These are phyloP conservation scores for Megatriorchis doriae DNA, from an alignment of 2,113 vertebrate genomes.

Conservation along the genomic window DNA sequence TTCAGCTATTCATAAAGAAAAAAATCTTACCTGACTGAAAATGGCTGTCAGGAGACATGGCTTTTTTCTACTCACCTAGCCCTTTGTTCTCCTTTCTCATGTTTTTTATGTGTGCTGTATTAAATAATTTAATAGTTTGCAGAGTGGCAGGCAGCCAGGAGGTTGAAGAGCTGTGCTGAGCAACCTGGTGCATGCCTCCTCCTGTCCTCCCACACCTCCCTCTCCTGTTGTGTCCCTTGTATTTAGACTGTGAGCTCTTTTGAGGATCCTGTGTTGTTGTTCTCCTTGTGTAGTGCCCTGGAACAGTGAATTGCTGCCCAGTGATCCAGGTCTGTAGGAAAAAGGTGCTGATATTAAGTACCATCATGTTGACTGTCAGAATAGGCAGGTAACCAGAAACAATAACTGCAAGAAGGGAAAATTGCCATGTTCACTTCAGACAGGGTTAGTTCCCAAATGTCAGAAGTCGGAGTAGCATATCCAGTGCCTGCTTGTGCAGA, in stretches of 20 bases:
- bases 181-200: not conserved
- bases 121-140: not conserved
- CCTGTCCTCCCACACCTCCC: not conserved
- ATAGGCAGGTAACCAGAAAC: not conserved
- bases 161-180: not conserved
- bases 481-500: not conserved
- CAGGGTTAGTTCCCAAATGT: not conserved
- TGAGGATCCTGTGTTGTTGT: not conserved
- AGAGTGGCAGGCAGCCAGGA: not conserved
- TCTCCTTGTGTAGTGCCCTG: not conserved
- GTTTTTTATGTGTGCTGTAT: not conserved
- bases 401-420: not conserved
- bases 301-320: not conserved
- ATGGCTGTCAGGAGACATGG: not conserved
- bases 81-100: not conserved
- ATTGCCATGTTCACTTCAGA: not conserved
- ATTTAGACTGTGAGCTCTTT: not conserved
- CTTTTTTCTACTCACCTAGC: not conserved
- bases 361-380: not conserved
- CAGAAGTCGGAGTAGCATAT: not conserved
- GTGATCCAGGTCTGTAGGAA: not conserved
- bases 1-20: not conserved
- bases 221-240: not conserved
- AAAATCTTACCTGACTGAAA: not conserved
- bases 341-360: not conserved